Evolutionary conservation across 2,797 vertebrate genomes (phyloP), one percentile per base, ranked within the genome.

Genomic region (Alectoris magna): DNA sequence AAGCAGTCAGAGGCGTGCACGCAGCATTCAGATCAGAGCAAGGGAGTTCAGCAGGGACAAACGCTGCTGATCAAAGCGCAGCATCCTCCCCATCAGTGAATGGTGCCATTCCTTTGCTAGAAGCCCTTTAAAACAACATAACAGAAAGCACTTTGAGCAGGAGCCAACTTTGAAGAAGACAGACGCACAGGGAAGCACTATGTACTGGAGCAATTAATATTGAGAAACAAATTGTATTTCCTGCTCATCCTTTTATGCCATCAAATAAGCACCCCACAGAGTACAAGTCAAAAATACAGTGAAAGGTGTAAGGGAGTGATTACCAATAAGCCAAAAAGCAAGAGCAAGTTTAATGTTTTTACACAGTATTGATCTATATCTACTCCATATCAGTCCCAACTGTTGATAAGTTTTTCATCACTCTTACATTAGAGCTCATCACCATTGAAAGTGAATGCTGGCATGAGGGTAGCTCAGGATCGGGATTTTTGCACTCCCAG

Each of bases 61-160:
- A 94, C 91, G 67, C 72, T 85, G 48, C 88, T 95, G 92, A 96
- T 91, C 94, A 94, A 94, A 92, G 84, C 41, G 0, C 8, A 24
- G 53, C 74, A 43, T 79, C 79, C 49, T 66, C 55, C 59, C 41
- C 67, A n/a, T 55, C 73, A 38, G 34, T 0, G 0, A 81, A 67
- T 1, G 0, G 39, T 1, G 0, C 9, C 1, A 0, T 27, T 85
- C 53, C 74, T 74, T 44, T 69, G 53, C 84, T 91, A 84, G 91
- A 81, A 95, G 75, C 83, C 73, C 39, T 82, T 94, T 77, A 88
- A 91, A 49, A 44, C 41, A 49, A 48, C 44, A 10, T 8, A 83
- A 70, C 27, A 68, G 79, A 69, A 91, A 77, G 51, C 34, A 43
- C 85, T 77, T 77, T 26, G 46, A 91, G 85, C 56, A 16, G 66